Conservation (phyloP, 1,140 invertebrate genomes). For the Papilio xuthus region DNA sequence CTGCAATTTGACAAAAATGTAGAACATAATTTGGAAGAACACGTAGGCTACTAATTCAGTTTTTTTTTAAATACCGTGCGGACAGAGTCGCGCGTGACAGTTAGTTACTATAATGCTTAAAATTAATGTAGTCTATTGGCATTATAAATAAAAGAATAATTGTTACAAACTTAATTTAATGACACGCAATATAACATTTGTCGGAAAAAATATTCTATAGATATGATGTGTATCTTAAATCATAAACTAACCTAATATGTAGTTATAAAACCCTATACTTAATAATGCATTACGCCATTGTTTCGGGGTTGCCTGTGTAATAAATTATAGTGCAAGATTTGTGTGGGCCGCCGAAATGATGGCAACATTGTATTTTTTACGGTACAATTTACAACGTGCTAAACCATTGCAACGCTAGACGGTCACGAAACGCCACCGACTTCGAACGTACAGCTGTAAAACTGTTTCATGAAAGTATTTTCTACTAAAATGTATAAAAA, state of each 20-base stretch:
- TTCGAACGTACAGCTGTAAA: slow-evolving; percentile 47
- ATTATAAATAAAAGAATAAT: no score
- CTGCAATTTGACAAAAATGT: no score
- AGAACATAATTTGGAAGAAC: no score
- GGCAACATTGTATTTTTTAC: slow-evolving; percentile 73
- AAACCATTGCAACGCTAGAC: slow-evolving; percentile 58
- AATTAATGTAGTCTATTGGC: no score
- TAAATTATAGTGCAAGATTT: slow-evolving; percentile 52
- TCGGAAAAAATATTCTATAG: not conserved
- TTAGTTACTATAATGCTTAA: no score
- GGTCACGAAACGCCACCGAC: slow-evolving; percentile 59
- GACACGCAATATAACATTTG: no score
- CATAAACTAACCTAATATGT: not conserved
- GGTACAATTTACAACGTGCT: slow-evolving; percentile 68
- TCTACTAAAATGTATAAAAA: slow-evolving; percentile 30
- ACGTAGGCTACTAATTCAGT: no score
- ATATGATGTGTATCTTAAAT: not conserved
- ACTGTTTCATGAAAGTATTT: slow-evolving; percentile 40
- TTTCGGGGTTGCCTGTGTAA: slow-evolving; percentile 38
- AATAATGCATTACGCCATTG: slow-evolving; percentile 21
- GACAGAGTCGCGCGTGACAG: no score
- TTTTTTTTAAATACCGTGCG: no score
- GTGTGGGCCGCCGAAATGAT: slow-evolving; percentile 49
- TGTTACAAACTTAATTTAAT: no score
- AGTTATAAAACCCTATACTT: slow-evolving; percentile 38